Percentiles rank a stretch among this genome's conserved stretches.
These are phyloP conservation scores for Poeciliopsis presidionis DNA, from an alignment of 2,797 vertebrate genomes.

Conservation along the genomic window DNA sequence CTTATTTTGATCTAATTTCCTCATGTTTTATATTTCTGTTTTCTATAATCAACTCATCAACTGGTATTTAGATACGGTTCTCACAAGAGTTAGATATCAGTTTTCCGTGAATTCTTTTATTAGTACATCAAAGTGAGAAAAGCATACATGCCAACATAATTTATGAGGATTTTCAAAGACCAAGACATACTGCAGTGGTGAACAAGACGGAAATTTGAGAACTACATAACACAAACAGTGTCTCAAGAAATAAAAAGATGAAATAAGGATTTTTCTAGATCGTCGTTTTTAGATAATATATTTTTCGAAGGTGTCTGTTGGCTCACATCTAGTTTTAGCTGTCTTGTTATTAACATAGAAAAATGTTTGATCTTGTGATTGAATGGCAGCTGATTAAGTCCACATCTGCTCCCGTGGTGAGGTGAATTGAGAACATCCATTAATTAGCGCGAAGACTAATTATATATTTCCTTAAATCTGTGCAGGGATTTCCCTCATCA, in stretches of 20 bases:
- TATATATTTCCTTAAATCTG: constrained; percentile 60
- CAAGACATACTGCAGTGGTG: constrained; percentile 13
- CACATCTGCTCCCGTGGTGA: constrained; percentile 37
- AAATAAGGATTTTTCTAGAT: neutral
- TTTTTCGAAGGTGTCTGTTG: constrained; percentile 15
- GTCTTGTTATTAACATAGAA: constrained; percentile 6
- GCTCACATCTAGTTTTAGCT: constrained; percentile 23
- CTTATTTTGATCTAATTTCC: neutral
- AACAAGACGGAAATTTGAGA: constrained; percentile 36
- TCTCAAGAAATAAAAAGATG: neutral
- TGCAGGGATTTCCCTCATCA: constrained; percentile 53
- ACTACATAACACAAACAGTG: neutral
- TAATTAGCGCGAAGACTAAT: constrained; percentile 58
- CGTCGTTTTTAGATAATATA: neutral
- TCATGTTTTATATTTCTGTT: constrained; percentile 7
- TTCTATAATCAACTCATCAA: neutral
- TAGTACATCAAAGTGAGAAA: constrained; percentile 21
- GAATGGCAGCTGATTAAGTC: constrained; percentile 38
- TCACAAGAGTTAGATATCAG: constrained; percentile 4
- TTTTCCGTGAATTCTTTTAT: constrained; percentile 24
- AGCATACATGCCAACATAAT: constrained; percentile 37
- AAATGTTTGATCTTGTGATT: constrained; percentile 49
- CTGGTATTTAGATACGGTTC: constrained; percentile 3
- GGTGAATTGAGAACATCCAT: constrained; percentile 51
- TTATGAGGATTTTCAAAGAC: constrained; percentile 34